Conservation (phyloP, 2,113 vertebrate genomes). For the Burhinus bistriatus region DNA sequence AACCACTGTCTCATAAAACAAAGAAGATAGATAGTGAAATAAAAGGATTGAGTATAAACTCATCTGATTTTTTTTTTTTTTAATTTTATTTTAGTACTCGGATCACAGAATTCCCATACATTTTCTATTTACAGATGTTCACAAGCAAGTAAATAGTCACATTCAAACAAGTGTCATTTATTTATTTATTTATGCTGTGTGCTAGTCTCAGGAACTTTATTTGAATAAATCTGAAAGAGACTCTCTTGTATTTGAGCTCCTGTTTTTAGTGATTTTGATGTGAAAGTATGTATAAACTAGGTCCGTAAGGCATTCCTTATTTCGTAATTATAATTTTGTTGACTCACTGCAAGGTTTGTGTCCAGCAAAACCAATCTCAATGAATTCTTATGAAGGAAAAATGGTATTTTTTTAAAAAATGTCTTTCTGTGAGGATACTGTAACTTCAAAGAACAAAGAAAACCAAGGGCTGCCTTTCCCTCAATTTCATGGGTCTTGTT, state of each 20-base stretch:
- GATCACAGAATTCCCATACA: background rate
- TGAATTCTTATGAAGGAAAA: constrained; percentile 8
- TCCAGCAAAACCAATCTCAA: background rate
- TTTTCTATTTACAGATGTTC: background rate
- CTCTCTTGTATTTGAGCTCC: background rate
- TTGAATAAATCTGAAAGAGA: constrained; percentile 15
- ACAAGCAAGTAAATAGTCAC: background rate
- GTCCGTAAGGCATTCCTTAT: constrained; percentile 33
- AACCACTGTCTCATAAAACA: background rate
- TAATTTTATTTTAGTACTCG: background rate
- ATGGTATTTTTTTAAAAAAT: background rate
- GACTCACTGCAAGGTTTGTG: constrained; percentile 42
- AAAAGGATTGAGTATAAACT: background rate
- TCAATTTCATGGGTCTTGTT: background rate
- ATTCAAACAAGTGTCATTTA: background rate
- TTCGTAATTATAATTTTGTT: constrained; percentile 62
- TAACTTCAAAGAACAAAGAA: background rate
- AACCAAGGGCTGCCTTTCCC: background rate
- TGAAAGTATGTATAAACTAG: constrained; percentile 55
- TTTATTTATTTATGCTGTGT: background rate
- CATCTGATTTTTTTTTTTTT: background rate
- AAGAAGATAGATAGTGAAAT: background rate
- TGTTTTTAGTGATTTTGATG: constrained; percentile 36
- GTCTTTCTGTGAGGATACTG: background rate
- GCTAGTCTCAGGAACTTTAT: background rate